phyloP scores from a whole-genome alignment of 2,113 vertebrate species.

The Rhineura floridana region DNA sequence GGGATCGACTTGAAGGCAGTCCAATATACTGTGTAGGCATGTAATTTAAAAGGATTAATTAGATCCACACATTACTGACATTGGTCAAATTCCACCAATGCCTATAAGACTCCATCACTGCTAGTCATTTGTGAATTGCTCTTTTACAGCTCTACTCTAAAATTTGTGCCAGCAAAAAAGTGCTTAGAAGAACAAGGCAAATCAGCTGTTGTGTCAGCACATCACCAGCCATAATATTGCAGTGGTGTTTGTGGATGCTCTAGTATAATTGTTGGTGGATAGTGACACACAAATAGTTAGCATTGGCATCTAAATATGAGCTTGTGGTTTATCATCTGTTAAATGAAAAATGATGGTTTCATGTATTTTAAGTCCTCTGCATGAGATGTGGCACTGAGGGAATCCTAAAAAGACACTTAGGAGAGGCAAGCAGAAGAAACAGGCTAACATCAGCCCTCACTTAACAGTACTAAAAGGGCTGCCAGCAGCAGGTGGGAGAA shows the following conservation, averaged over 20 bases:
- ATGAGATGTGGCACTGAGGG: background rate
- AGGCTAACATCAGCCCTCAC: background rate
- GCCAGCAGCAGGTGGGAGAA: background rate
- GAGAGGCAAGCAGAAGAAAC: no score
- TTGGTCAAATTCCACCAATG: constrained; percentile 13
- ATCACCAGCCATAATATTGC: background rate
- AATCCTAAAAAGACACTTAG: background rate
- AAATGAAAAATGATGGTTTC: constrained; percentile 4
- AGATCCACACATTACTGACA: background rate
- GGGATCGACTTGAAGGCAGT: no score
- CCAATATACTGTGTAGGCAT: background rate
- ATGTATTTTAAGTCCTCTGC: constrained; percentile 13
- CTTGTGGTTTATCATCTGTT: background rate
- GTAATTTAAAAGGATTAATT: background rate
- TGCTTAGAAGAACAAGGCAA: background rate
- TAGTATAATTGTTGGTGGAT: background rate
- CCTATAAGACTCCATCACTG: background rate
- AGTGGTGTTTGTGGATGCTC: background rate
- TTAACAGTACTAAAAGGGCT: background rate
- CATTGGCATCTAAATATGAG: background rate
- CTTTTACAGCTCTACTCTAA: background rate
- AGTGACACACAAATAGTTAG: background rate
- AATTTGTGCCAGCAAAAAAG: constrained; percentile 1
- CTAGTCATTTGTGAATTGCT: background rate
- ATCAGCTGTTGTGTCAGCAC: background rate